These are phyloP conservation scores for Cephalophus harveyi DNA, from an alignment of 2,113 vertebrate species.

Conservation along the genomic window DNA sequence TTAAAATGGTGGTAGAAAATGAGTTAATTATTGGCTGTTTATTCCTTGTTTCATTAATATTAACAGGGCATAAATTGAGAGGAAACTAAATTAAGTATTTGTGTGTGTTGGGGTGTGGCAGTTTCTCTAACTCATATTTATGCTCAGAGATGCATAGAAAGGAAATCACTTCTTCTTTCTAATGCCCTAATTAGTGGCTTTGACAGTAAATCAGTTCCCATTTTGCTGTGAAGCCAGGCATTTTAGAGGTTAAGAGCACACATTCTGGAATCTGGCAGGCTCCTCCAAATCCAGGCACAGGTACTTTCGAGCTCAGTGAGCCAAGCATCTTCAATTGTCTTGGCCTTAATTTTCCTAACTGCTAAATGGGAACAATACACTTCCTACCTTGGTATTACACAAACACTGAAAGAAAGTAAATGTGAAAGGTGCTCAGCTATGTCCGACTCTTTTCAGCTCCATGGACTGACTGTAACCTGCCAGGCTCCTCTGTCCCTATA, in stretches of 20 bases:
- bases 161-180: neutral
- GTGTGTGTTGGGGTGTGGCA: neutral
- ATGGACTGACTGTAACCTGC: neutral
- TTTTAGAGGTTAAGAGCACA: rapidly evolving
- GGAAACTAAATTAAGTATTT: neutral
- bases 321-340: neutral
- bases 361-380: neutral
- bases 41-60: neutral
- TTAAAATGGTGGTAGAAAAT: neutral
- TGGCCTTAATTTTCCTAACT: neutral
- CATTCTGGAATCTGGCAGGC: neutral
- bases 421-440: neutral
- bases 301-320: neutral
- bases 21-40: neutral
- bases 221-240: neutral
- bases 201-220: neutral
- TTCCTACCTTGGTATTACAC: rapidly evolving
- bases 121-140: neutral
- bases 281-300: neutral
- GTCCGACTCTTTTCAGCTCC: neutral
- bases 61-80: neutral
- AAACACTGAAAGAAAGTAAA: neutral
- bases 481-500: neutral
- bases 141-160: neutral
- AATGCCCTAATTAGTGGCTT: neutral